Evolutionary conservation across 2,888 invertebrate species (phyloP), one percentile per base, ranked within the genome.

Genomic region (Subacronicta megacephala): DNA sequence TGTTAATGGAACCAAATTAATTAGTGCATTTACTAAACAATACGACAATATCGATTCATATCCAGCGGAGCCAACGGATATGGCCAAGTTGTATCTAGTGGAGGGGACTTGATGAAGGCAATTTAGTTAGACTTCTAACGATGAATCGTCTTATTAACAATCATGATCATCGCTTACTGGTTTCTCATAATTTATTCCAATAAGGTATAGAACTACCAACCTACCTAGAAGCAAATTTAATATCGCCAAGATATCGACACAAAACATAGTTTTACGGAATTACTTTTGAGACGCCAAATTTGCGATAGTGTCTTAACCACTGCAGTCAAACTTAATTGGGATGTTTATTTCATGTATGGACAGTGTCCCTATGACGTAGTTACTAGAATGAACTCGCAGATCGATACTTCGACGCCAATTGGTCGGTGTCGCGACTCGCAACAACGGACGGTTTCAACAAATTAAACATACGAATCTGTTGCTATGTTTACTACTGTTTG

Each of bases 341-440:
- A 75, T 78, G 77, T 77, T 80, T 81, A 76, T 80, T 80, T 69
- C 68, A 72, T 81, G 63, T 65, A 49, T 67, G 52, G 76, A 73
- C 71, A 76, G 77, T 81, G 75, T 78, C 66, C 72, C 72, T 69
- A 75, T 87, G 85, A 87, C 84, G 84, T 83, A 68, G 80, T 69
- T 67, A 71, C 72, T 77, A 62, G 61, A 82, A 80, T 80, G 78
- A 73, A 73, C 77, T 81, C 63, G 72, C 82, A 83, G 84, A 93
- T 93, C 93, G 85, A 93, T 93, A 92, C 76, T 60, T 68, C 79
- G 90, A 85, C 91, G 90, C 89, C 89, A 84, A 88, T 81, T 83
- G 82, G 86, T 81, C 85, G 85, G 78, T 77, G 81, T 73, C 82
- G 80, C 81, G 38, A 51, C 83, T 74, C 80, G 75, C 79, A 83